These are phyloP conservation scores for Penaeus japonicus DNA, from an alignment of 1,140 invertebrate genomes.

Conservation along the genomic window DNA sequence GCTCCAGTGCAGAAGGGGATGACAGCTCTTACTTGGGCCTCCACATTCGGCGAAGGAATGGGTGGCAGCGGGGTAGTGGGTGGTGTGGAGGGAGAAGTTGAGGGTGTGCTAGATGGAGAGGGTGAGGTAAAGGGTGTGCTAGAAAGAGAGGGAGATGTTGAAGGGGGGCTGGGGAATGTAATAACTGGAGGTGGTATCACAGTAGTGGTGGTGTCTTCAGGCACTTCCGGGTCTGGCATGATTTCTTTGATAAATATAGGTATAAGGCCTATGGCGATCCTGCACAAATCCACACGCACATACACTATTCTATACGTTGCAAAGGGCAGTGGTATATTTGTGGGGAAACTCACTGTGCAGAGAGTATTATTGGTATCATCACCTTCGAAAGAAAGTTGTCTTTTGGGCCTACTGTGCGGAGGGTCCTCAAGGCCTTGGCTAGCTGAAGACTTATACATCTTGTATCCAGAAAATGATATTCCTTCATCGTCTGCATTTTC, in stretches of 20 bases:
- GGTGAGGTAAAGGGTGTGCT: background rate
- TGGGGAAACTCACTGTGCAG: no score
- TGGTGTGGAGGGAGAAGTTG: no score
- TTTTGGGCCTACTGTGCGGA: no score
- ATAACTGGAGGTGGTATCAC: background rate
- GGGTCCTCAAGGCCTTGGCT: no score
- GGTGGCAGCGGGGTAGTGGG: background rate
- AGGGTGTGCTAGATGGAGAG: no score
- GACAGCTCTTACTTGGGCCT: background rate
- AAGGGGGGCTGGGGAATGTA: background rate
- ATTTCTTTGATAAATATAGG: background rate
- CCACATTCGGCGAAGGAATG: background rate
- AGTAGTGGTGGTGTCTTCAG: background rate
- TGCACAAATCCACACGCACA: background rate
- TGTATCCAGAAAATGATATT: no score
- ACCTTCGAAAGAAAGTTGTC: no score
- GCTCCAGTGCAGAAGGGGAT: slow-evolving; percentile 17
- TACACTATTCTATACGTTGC: no score
- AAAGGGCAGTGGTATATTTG: no score
- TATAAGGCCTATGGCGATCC: background rate
- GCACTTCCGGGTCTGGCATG: background rate
- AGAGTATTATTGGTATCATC: no score
- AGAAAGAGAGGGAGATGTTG: background rate
- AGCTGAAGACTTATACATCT: no score
- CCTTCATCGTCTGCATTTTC: no score